phyloP scores from a whole-genome alignment of 2,797 vertebrate genomes.

The Myotis myotis region DNA sequence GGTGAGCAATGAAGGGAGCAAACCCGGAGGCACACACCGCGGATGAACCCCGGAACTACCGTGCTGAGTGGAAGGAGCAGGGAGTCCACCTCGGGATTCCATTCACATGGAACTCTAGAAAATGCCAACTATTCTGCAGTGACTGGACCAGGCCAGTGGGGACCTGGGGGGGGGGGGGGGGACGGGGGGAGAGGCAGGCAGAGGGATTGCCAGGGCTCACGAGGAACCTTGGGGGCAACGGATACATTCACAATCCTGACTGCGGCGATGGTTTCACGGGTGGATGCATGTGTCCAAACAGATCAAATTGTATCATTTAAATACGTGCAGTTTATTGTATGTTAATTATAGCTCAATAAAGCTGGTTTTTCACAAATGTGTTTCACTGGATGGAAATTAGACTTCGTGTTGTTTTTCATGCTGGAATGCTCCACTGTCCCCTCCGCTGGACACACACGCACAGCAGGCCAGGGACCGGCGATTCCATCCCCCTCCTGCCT shows the following conservation, averaged over 20 bases:
- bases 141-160: neutral
- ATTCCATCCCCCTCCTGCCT: neutral
- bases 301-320: conserved; percentile 22
- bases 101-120: conserved; percentile 13
- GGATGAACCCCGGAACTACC: neutral
- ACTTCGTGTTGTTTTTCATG: neutral
- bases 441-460: neutral
- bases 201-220: neutral
- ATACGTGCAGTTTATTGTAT: conserved; percentile 10
- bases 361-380: neutral
- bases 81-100: neutral
- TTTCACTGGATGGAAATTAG: neutral
- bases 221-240: neutral
- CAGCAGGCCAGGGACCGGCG: neutral
- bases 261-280: neutral
- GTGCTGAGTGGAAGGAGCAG: neutral
- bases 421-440: neutral
- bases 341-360: conserved; percentile 34
- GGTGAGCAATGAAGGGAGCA: neutral
- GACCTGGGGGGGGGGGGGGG: neutral
- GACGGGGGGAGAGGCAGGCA: neutral
- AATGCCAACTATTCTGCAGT: conserved; percentile 15
- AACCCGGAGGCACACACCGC: no score
- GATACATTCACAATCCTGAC: neutral
- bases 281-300: conserved; percentile 13